Evolutionary conservation across 2,797 vertebrate species (phyloP), one percentile per base, ranked within the genome.

Genomic region (Vespertilio murinus): DNA sequence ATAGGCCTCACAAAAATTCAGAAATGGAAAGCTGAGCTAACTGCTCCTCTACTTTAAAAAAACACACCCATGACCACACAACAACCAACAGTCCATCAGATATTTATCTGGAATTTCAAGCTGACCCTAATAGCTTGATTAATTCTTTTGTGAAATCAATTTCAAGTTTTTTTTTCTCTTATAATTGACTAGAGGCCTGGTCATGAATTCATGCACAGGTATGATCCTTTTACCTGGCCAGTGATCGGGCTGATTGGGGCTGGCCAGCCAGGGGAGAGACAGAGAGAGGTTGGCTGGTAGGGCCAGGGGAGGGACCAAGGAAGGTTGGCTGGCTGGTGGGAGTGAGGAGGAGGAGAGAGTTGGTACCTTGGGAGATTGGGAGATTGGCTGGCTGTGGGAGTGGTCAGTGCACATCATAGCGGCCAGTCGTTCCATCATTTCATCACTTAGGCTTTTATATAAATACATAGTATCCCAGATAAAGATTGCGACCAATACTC

Each of bases 31-130:
- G 3, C n/a, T 38, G 54, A 83, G 14, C 6, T 52, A 70, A 45
- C 18, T 8, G 2, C 8, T 40, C 3, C 1, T 78, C 90, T 79
- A 12, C 3, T 40, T 54, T 49, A 59, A 71, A 84, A 54, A 47
- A 80, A 54, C 75, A 52, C 25, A 73, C 16, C 8, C 52, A 30
- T 93, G 33, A 93, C 2, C 11, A 75, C 28, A 61, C 1, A 75
- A 47, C 17, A 79, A 38, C 17, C 70, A 40, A 64, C 23, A 70
- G 18, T 64, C 9, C 33, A 56, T 77, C 30, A 87, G 10, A 23
- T 83, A 77, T 86, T 80, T 94, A 64, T 52, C 35, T 84, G n/a
- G 28, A 93, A 90, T 95, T 89, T 65, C 52, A 84, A 64, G 52
- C 11, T 38, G 14, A 78, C 33, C 0, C 1, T 33, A 52, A 89